These are phyloP conservation scores for Siniperca scherzeri DNA, from an alignment of 2,797 vertebrate genomes.

Conservation along the genomic window DNA sequence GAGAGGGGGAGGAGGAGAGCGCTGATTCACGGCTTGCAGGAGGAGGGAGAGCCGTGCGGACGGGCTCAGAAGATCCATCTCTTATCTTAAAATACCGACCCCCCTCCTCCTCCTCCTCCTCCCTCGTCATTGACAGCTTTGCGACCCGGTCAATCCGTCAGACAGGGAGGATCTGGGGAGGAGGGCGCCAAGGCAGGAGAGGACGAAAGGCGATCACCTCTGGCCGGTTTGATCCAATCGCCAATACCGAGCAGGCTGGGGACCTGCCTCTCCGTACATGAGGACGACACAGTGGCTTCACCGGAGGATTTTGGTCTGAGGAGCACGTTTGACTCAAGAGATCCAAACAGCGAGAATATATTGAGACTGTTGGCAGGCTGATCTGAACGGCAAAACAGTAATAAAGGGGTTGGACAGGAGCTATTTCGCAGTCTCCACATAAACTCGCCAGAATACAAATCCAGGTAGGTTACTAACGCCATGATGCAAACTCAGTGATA, in stretches of 20 bases:
- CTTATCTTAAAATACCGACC: constrained; percentile 77
- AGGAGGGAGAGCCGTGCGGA: constrained; percentile 76
- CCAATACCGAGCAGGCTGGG: constrained; percentile 62
- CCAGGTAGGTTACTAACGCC: constrained; percentile 77
- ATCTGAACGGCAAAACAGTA: constrained; percentile 28
- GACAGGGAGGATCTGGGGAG: constrained; percentile 76
- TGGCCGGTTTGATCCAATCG: constrained; percentile 73
- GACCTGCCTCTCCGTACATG: constrained; percentile 65
- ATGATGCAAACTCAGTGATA: constrained; percentile 51
- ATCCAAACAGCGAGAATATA: constrained; percentile 32
- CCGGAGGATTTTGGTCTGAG: constrained; percentile 56
- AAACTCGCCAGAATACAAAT: constrained; percentile 72
- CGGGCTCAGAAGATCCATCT: constrained; percentile 71
- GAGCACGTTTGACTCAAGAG: constrained; percentile 50
- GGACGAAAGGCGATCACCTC: constrained; percentile 78
- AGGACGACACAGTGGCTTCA: constrained; percentile 67
- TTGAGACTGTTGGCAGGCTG: constrained; percentile 26
- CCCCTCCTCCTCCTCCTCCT: constrained; percentile 40
- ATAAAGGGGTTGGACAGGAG: constrained; percentile 62
- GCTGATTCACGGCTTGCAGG: constrained; percentile 81
- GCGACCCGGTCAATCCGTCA: constrained; percentile 82
- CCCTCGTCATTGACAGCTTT: constrained; percentile 79
- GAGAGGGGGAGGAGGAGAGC: constrained; percentile 69
- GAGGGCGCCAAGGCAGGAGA: constrained; percentile 69
- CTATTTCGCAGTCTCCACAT: constrained; percentile 43